Evolutionary conservation across 2,797 vertebrate genomes (phyloP), one percentile per base, ranked within the genome.

Genomic region (Cuculus canorus): DNA sequence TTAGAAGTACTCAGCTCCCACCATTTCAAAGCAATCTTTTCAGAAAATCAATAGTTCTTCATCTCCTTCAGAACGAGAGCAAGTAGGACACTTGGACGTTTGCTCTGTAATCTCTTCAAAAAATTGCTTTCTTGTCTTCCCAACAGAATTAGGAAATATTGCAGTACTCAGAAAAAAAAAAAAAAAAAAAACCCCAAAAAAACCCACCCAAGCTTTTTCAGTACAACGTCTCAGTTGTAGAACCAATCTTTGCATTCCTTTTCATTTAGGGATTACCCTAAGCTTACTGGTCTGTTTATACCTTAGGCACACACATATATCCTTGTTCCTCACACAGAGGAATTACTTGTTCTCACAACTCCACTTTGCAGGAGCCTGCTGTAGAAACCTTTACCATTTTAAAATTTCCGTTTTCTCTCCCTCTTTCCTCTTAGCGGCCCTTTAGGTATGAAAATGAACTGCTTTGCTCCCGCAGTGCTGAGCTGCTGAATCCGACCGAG

Each of bases 11-110:
- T 95, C 92, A 50, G 88, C 92, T 95, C 95, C 92, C 88, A 94
- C 95, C 88, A 92, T 95, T 96, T 95, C 96, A 96, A 95, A 96
- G 95, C 96, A 96, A 96, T 96, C 95, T 96, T 95, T 90, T 92
- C 96, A 93, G 93, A 95, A 96, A 96, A 96, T 96, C 96, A 80
- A 96, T 96, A 96, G 95, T 95, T 96, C 96, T 96, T 95, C 95
- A 96, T 96, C 96, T 95, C 94, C 95, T 94, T 93, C 94, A 92
- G 93, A 96, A 95, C 10, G 90, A 95, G 86, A 96, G 96, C 95
- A 90, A 96, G 95, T 90, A 93, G 95, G 95, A 96, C 94, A 94
- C 95, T 96, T 95, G 93, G 95, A 95, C 79, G 48, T 86, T 93
- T 86, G 95, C 96, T 96, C 96, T 96, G 93, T 94, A 96, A 96